Evolutionary conservation across 2,113 vertebrate species (phyloP), one percentile per base, ranked within the genome.

Genomic region (Ameiurus melas): DNA sequence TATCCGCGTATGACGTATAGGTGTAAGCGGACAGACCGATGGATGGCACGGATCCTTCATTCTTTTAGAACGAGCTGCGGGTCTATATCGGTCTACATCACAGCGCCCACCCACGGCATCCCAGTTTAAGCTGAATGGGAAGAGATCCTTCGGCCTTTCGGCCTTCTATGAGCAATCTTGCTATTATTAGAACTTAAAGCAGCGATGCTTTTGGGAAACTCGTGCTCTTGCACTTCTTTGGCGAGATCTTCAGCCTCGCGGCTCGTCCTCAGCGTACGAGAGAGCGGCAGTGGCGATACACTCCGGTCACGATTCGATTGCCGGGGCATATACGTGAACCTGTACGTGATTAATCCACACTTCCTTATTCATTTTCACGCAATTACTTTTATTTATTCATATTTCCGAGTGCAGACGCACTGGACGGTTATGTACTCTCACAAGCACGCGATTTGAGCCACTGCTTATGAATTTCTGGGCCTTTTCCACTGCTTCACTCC

Each of bases 31-130:
- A 70, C 30, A 36, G 2, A 30, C 30, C 6, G 12, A 70, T 64
- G 62, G 6, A 17, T 36, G 14, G 16, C 39, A 78, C n/a, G 1
- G n/a, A 71, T 39, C 33, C 5, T 78, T 51, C 43, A 14, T n/a
- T 47, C 19, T 39, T 20, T 78, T 55, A 57, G 57, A 81, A 36
- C 17, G 60, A 8, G 39, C 39, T 51, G 39, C 3, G 16, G 3
- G 60, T 84, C 82, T 68, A 68, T 27, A 83, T 66, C 25, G 16
- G 60, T 47, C 83, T 84, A 84, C 83, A 64, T 43, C 20, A 81
- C 79, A 58, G 0, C 79, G 27, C 81, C 64, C 83, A 47, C 62
- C 60, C 62, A 68, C 60, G 68, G 16, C 83, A 71, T 36, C 55
- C 14, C 17, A 20, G 36, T 62, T 62, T 16, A 43, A 58, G 25